Evolutionary conservation across 1,140 invertebrate genomes (phyloP).

Genomic region (Oscheius sp.): DNA sequence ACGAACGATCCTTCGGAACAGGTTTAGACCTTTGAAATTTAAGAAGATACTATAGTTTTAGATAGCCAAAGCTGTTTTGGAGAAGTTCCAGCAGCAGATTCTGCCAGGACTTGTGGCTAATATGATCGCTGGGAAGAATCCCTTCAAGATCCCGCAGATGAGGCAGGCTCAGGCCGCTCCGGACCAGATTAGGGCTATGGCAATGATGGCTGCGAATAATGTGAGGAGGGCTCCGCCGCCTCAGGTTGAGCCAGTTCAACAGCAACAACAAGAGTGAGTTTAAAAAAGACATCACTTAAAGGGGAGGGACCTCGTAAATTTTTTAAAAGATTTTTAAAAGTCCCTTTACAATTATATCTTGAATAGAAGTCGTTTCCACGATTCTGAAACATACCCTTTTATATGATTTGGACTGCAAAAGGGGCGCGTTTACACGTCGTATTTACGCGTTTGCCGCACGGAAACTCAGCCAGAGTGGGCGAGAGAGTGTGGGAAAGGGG

Average conservation of each 20-base stretch:
- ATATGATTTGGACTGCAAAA: too few relatives aligned
- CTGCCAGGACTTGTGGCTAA: conserved; percentile 50
- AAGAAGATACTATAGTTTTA: conserved; percentile 13
- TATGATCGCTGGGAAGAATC: conserved; percentile 47
- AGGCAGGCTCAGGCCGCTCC: neutral
- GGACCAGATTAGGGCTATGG: neutral
- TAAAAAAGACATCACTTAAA: too few relatives aligned
- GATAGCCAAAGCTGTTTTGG: conserved; percentile 49
- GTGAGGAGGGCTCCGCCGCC: neutral
- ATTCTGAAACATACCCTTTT: too few relatives aligned
- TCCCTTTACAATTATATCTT: too few relatives aligned
- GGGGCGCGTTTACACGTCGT: too few relatives aligned
- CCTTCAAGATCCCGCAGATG: conserved; percentile 39
- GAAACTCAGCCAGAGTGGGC: too few relatives aligned
- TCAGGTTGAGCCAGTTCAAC: neutral
- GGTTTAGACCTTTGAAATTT: neutral
- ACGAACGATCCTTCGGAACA: conserved; percentile 43
- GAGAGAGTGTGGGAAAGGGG: too few relatives aligned
- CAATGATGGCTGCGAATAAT: neutral
- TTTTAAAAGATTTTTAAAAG: too few relatives aligned
- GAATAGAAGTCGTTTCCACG: too few relatives aligned
- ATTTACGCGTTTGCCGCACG: too few relatives aligned
- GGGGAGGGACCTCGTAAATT: too few relatives aligned
- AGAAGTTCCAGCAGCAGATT: conserved; percentile 52
- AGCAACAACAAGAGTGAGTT: neutral